Base-by-base conservation (phyloP, 2,113 vertebrate species). In the Galbula dea region DNA sequence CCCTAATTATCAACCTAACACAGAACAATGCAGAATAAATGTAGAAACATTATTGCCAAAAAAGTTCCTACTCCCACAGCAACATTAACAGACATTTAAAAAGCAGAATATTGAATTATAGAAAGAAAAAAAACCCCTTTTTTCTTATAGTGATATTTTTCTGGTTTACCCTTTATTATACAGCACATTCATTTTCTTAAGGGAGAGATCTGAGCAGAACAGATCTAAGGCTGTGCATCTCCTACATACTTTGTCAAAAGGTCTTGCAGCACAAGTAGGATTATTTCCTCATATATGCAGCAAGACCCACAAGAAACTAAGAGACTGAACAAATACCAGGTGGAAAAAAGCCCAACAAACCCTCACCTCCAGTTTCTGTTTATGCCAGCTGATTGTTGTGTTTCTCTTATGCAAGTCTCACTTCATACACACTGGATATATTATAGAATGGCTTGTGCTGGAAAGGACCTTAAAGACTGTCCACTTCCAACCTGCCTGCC, bases 1-100 rank as follows among this genome's bases (percentile, higher is more conserved):
- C 63, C 37, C 59, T 65, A 91, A 95, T 96, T 94, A 94, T 13
- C 94, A 51, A 48, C 73, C 84, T 57, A 41, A 45, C 27, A 20
- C 51, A 83, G 91, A 92, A 92, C 63, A 94, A 85, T 45, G 84
- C 15, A 52, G 37, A 51, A 80, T 71, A 95, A 94, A 93, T 88
- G 91, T 83, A 94, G 96, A 87, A 94, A 62, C 43, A 51, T 85
- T 54, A 39, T 36, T 74, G 59, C 72, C 71, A 59, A 80, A 95
- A 88, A 76, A 39, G 63, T n/a, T 69, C 37, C 73, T 61, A 36
- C 74, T 84, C 78, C 59, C 71, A 89, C 89, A 85, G 61, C 12
- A 24, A 4, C 0, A 2, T 18, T 69, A 23, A 66, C 54, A 59
- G 52, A 84, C 66, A 52, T 18, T 16, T 29, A 2, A 37, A 75